Percentiles rank a stretch among this genome's conserved stretches.
phyloP scores from a whole-genome alignment of 2,797 vertebrate species.

The Coluber constrictor region DNA sequence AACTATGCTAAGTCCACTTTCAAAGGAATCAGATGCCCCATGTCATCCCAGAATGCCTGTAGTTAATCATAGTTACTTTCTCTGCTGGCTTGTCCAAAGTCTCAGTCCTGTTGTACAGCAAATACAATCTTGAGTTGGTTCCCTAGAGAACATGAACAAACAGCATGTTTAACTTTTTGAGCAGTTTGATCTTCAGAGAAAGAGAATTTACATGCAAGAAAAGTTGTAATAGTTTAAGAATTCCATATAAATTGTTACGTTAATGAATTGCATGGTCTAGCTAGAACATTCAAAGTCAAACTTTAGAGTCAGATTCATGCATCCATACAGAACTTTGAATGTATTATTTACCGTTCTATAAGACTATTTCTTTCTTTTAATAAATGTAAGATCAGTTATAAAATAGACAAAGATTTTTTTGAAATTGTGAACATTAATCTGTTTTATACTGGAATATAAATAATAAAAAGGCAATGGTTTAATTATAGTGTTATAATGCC shows the following conservation, averaged over 20 bases:
- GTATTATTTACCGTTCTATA: not conserved
- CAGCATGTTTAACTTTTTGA: not conserved
- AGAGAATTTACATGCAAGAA: not conserved
- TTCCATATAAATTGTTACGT: not conserved
- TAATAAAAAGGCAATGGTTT: not conserved
- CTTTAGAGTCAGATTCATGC: not conserved
- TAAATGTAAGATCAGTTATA: not conserved
- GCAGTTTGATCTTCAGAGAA: not conserved
- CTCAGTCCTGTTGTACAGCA: not conserved
- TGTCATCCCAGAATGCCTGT: not conserved
- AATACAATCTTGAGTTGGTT: not conserved
- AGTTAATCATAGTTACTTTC: not conserved
- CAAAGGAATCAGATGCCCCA: not conserved
- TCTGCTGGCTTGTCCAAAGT: not conserved
- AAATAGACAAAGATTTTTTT: not conserved
- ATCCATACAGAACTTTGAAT: not conserved
- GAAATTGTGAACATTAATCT: not conserved
- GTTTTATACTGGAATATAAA: not conserved
- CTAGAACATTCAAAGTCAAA: not conserved
- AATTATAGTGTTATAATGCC: not conserved
- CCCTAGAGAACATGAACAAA: not conserved
- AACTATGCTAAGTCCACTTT: not conserved
- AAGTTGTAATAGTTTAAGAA: not conserved
- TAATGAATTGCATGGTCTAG: not conserved
- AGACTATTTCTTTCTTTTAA: not conserved